Percentiles rank a stretch among this genome's conserved stretches.
These are phyloP conservation scores for Frieseomelitta varia DNA, from an alignment of 1,140 invertebrate species.

Conservation along the genomic window DNA sequence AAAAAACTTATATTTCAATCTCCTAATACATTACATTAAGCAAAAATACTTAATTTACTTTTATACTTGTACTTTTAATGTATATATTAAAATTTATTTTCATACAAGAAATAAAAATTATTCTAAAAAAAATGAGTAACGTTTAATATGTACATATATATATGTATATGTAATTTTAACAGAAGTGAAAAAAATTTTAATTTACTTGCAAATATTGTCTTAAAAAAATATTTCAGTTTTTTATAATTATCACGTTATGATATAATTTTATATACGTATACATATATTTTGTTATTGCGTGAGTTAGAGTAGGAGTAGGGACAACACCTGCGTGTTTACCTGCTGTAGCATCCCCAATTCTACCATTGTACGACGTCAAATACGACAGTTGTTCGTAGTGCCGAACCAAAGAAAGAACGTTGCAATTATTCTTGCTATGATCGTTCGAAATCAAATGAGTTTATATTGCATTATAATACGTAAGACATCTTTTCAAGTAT, in stretches of 20 bases:
- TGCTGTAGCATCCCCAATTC: conserved; percentile 57
- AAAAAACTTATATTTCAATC: not conserved
- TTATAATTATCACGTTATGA: not conserved
- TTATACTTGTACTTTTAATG: too few species aligned
- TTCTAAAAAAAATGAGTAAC: not conserved
- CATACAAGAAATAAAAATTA: not conserved
- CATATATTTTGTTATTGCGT: conserved; percentile 18
- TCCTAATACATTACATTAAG: not conserved
- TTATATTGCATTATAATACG: not conserved
- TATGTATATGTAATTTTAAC: not conserved
- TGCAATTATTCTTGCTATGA: not conserved
- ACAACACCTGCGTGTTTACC: conserved; percentile 71
- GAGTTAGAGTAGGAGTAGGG: conserved; percentile 42
- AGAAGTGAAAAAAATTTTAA: not conserved
- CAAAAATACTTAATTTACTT: too few species aligned
- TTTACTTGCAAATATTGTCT: not conserved
- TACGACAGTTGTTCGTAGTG: conserved; percentile 68
- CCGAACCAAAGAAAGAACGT: conserved; percentile 58
- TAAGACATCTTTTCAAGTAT: not conserved
- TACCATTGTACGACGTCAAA: conserved; percentile 47
- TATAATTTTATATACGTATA: not conserved
- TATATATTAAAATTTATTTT: not conserved
- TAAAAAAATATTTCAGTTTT: not conserved
- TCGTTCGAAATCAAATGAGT: conserved; percentile 2
- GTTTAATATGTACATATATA: not conserved